These are phyloP conservation scores for Leptinotarsa undecemlineata DNA, from an alignment of 1,140 invertebrate genomes.

Conservation along the genomic window DNA sequence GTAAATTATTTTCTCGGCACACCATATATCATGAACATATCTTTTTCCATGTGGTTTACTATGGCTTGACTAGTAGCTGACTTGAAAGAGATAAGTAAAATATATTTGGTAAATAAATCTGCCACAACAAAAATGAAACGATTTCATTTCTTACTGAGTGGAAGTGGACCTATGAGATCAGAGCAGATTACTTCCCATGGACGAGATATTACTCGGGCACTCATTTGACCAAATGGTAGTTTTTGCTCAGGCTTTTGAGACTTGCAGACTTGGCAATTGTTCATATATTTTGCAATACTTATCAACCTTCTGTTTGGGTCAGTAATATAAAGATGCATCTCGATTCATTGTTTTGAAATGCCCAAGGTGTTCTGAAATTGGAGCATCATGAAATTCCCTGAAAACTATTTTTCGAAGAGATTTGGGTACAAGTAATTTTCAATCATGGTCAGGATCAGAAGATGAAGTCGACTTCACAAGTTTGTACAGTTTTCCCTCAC, in stretches of 20 bases:
- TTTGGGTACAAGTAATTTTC: slow-evolving; percentile 37
- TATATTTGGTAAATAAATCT: slow-evolving; percentile 36
- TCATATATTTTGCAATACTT: slow-evolving; percentile 14
- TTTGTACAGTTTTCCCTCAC: background rate
- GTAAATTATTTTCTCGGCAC: slow-evolving; percentile 22
- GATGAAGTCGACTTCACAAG: background rate
- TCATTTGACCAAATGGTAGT: slow-evolving; percentile 19
- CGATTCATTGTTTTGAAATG: slow-evolving; percentile 23
- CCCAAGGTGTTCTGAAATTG: slow-evolving; percentile 19
- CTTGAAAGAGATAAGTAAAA: slow-evolving; percentile 29
- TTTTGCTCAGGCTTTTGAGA: background rate
- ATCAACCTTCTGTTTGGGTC: slow-evolving; percentile 12
- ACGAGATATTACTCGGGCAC: slow-evolving; percentile 30
- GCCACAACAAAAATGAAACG: slow-evolving; percentile 27
- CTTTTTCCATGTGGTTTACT: slow-evolving; percentile 31
- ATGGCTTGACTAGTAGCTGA: slow-evolving; percentile 19
- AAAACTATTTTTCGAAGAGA: slow-evolving; percentile 28
- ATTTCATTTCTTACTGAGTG: slow-evolving; percentile 27
- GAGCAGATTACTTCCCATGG: slow-evolving; percentile 33
- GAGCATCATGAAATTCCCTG: slow-evolving; percentile 31
- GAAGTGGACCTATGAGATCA: slow-evolving; percentile 34
- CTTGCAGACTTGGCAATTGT: slow-evolving; percentile 4
- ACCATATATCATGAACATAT: slow-evolving; percentile 36
- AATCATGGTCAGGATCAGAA: slow-evolving; percentile 13
- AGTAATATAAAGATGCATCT: slow-evolving; percentile 19